These are phyloP conservation scores for Antigone vipio DNA, from an alignment of 2,113 vertebrate genomes.

Conservation along the genomic window DNA sequence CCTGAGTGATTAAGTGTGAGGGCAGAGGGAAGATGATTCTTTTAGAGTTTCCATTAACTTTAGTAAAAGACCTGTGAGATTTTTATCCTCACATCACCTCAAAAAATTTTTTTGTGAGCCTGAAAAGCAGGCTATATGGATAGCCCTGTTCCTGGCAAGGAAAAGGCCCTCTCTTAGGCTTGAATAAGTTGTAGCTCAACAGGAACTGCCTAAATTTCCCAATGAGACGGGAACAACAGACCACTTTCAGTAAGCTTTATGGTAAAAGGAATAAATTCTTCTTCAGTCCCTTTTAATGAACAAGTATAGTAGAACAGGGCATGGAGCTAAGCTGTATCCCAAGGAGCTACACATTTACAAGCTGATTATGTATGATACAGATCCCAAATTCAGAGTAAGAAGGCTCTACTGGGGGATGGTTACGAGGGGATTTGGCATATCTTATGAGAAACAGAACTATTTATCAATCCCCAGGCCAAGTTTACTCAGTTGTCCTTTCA, in stretches of 20 bases:
- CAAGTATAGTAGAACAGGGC: neutral
- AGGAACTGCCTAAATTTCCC: neutral
- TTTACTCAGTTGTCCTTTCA: slow-evolving; percentile 48
- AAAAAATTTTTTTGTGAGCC: neutral
- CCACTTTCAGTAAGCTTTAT: neutral
- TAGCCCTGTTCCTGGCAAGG: neutral
- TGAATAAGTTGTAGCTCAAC: neutral
- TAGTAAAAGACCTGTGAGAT: neutral
- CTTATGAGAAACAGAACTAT: neutral
- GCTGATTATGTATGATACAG: neutral
- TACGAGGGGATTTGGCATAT: neutral
- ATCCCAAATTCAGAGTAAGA: neutral
- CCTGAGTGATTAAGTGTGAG: neutral
- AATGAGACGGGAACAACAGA: neutral
- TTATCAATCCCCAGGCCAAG: neutral
- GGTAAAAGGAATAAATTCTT: neutral
- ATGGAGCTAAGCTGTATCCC: neutral
- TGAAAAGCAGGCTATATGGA: neutral
- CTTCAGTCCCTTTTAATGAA: neutral
- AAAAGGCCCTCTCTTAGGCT: neutral
- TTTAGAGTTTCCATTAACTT: neutral
- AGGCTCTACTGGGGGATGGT: neutral
- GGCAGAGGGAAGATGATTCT: neutral
- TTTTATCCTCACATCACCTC: neutral
- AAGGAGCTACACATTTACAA: neutral